Conservation (phyloP, 2,888 invertebrate genomes). For the Drosophila lacicola region DNA sequence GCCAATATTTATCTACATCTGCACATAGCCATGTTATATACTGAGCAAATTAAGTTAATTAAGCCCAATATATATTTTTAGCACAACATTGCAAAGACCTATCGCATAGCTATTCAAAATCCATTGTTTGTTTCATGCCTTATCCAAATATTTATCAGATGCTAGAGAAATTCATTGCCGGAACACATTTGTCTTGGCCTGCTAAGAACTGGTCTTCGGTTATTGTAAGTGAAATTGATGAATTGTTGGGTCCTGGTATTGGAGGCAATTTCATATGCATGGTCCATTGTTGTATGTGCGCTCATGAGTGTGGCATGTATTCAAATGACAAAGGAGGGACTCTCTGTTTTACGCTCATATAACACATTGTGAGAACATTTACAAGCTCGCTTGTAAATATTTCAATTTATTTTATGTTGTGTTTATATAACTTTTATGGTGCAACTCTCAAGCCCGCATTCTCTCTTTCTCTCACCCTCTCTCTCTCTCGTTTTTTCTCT, state of each 20-base stretch:
- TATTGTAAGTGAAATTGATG: slow-evolving; percentile 50
- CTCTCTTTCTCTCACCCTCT: neutral
- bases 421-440: slow-evolving; percentile 70
- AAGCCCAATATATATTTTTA: neutral
- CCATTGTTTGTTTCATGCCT: neutral
- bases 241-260: slow-evolving; percentile 33
- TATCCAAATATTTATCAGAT: slow-evolving; percentile 1
- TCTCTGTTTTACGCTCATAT: slow-evolving; percentile 43
- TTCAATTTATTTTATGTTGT: slow-evolving; percentile 77
- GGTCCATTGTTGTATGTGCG: slow-evolving; percentile 20
- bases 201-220: slow-evolving; percentile 20
- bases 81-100: neutral
- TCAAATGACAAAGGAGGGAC: slow-evolving; percentile 61
- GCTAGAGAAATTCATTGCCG: slow-evolving; percentile 2
- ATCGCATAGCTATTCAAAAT: neutral
- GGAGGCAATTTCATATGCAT: slow-evolving; percentile 19
- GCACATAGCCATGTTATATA: too few relatives aligned
- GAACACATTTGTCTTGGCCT: slow-evolving; percentile 10
- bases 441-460: slow-evolving; percentile 45
- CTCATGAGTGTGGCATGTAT: slow-evolving; percentile 29
- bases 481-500: neutral
- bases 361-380: slow-evolving; percentile 72
- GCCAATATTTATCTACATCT: too few relatives aligned
- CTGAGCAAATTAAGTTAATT: too few relatives aligned
- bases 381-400: slow-evolving; percentile 74